Percentiles rank a stretch among this genome's conserved stretches.
Evolutionary conservation across 2,797 vertebrate genomes (phyloP).

Genomic region (Myotis vivesi): DNA sequence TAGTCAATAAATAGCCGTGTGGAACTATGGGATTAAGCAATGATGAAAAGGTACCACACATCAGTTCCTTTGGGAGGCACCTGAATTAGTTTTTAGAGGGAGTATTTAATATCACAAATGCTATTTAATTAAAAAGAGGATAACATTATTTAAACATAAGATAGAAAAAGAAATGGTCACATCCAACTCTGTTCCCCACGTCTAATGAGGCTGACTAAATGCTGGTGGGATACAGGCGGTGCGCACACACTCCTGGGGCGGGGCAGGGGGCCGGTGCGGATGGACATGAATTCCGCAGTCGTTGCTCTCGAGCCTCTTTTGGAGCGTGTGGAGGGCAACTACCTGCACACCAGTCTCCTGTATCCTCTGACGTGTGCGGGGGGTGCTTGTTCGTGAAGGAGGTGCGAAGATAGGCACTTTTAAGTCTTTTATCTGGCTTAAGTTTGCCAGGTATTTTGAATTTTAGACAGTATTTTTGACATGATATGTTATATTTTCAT

Average conservation of each 20-base stretch:
- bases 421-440: background rate
- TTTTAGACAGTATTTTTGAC: background rate
- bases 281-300: fast-evolving
- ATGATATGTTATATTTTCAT: background rate
- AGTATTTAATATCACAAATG: background rate
- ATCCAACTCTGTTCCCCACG: background rate
- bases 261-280: too few relatives aligned
- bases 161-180: background rate
- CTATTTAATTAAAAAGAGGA: background rate
- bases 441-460: background rate
- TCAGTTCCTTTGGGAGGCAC: background rate
- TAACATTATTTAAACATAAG: too few relatives aligned
- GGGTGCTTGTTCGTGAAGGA: background rate
- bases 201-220: background rate
- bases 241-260: too few relatives aligned
- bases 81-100: background rate
- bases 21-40: background rate
- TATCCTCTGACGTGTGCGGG: background rate
- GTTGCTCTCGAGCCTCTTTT: background rate
- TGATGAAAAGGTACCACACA: background rate
- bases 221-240: too few relatives aligned
- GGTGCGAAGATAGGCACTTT: background rate
- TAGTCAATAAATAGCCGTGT: background rate
- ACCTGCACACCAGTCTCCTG: background rate
- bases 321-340: too few relatives aligned